phyloP scores from a whole-genome alignment of 92 coral and sea anemone genomes.

The Ricordea florida region DNA sequence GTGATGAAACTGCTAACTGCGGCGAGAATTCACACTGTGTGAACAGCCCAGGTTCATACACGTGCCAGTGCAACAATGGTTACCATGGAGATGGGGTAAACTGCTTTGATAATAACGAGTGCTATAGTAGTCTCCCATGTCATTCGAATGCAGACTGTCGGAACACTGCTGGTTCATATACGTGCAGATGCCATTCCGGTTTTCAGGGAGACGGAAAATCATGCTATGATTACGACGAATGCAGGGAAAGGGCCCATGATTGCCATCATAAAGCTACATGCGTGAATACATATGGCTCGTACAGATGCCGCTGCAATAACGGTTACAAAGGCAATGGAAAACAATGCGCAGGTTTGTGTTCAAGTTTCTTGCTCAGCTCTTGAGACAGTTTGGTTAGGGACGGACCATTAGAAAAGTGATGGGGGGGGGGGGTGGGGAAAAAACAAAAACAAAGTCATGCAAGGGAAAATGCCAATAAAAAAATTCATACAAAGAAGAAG shows the following conservation, averaged over 20 bases:
- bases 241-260: background rate
- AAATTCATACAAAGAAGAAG: no score
- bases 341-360: slow-evolving; percentile 3
- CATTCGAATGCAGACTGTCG: background rate
- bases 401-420: no score
- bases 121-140: background rate
- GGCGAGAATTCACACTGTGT: background rate
- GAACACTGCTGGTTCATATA: background rate
- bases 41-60: slow-evolving; percentile 24
- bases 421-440: no score
- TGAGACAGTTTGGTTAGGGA: no score
- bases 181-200: slow-evolving; percentile 1
- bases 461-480: no score
- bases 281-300: background rate
- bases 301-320: background rate
- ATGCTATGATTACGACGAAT: background rate
- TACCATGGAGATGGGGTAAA: background rate
- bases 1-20: background rate
- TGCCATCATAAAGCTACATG: slow-evolving; percentile 1
- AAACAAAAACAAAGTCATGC: no score
- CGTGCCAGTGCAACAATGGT: background rate
- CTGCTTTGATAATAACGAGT: slow-evolving; percentile 10
- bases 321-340: slow-evolving; percentile 11
- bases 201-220: background rate
- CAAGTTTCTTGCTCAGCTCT: no score